phyloP scores from a whole-genome alignment of 2,797 vertebrate genomes.

The Ptychadena robeensis region DNA sequence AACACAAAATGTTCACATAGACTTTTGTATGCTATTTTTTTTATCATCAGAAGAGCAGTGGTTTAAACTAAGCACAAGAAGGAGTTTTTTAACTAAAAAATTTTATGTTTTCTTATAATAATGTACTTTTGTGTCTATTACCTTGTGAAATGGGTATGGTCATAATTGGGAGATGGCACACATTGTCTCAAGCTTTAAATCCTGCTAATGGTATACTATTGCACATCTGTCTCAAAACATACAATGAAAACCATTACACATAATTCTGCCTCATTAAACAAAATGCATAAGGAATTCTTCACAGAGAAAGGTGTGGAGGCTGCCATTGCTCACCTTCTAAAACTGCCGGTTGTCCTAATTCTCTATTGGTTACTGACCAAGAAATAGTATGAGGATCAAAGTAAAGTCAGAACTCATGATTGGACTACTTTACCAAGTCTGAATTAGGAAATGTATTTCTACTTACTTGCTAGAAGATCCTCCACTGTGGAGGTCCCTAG shows the following conservation, averaged over 20 bases:
- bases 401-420: too few relatives aligned
- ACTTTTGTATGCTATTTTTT: too few relatives aligned
- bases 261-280: background rate
- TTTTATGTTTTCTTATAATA: too few relatives aligned
- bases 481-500: background rate
- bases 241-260: background rate
- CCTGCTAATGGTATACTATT: background rate
- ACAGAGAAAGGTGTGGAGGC: background rate
- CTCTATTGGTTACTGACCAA: too few relatives aligned
- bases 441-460: background rate
- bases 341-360: too few relatives aligned
- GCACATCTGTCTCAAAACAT: background rate
- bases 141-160: background rate
- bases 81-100: too few relatives aligned
- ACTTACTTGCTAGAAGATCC: background rate
- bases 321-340: background rate
- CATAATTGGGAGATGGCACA: background rate
- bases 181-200: background rate
- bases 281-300: background rate
- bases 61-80: background rate
- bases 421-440: background rate
- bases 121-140: background rate
- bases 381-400: too few relatives aligned
- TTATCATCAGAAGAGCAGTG: background rate
- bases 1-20: background rate